phyloP scores from a whole-genome alignment of 2,797 vertebrate species.

The Esox masquinongy region DNA sequence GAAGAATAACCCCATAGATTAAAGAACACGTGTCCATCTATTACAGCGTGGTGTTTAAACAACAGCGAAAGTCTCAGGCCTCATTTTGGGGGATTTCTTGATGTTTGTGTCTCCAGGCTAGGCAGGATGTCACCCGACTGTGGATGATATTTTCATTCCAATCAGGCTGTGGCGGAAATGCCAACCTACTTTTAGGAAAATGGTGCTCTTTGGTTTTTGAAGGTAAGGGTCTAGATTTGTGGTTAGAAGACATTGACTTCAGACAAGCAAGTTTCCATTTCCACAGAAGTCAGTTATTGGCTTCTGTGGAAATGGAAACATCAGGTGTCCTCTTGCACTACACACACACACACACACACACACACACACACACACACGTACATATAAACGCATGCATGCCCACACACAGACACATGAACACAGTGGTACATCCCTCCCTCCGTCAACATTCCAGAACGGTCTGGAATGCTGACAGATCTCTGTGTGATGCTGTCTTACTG shows the following conservation, averaged over 20 bases:
- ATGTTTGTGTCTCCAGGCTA: neutral
- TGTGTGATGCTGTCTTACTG: too few species aligned
- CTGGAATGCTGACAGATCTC: too few species aligned
- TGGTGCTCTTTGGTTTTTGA: neutral
- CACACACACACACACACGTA: neutral
- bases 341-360: neutral
- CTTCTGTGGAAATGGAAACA: neutral
- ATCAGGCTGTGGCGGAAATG: too few species aligned
- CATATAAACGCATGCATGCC: neutral
- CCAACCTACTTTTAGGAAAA: neutral
- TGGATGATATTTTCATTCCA: neutral
- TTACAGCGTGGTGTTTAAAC: neutral
- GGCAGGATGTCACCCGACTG: neutral
- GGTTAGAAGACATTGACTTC: neutral
- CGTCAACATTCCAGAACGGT: too few species aligned
- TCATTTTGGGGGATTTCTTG: neutral
- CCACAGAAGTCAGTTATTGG: too few species aligned
- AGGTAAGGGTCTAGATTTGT: neutral
- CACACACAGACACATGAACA: neutral
- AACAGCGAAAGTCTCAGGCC: neutral
- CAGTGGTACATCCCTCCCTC: neutral
- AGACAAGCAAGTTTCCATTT: too few species aligned
- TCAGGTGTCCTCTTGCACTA: slow-evolving; percentile 8
- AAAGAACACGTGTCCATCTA: neutral
- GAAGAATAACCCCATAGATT: slow-evolving; percentile 1